Conservation (phyloP, 2,797 vertebrate species). For the Hafferia zeledoni region DNA sequence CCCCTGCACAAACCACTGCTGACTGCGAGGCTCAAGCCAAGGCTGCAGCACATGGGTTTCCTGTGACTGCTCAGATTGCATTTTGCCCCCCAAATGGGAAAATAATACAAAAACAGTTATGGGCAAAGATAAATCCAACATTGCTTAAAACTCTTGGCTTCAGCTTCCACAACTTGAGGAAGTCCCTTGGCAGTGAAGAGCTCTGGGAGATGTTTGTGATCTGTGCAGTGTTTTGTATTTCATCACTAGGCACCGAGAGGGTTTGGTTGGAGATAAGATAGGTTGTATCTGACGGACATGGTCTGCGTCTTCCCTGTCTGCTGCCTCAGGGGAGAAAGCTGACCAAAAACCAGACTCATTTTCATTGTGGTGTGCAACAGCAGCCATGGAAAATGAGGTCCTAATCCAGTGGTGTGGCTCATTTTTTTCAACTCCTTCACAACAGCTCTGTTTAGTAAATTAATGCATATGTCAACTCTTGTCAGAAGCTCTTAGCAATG, state of each 20-base stretch:
- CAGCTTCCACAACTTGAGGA: background rate
- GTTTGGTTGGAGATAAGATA: conserved; percentile 38
- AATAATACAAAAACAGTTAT: background rate
- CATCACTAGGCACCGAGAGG: background rate
- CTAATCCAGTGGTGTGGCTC: conserved; percentile 41
- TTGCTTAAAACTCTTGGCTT: background rate
- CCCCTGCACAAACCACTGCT: background rate
- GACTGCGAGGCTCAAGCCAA: background rate
- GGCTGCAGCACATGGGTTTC: background rate
- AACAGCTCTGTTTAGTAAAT: conserved; percentile 62
- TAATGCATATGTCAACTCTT: conserved; percentile 61
- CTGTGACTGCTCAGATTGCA: background rate
- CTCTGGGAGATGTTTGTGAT: background rate
- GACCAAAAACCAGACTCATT: background rate
- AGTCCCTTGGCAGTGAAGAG: background rate
- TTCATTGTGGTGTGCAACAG: background rate
- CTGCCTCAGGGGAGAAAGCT: background rate
- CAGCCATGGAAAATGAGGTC: background rate
- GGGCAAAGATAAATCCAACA: background rate
- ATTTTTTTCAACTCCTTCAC: conserved; percentile 55
- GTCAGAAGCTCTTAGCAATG: conserved; percentile 63
- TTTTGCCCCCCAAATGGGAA: background rate
- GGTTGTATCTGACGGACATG: background rate
- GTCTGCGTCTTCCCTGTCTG: background rate
- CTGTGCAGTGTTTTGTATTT: conserved; percentile 16